Conservation (phyloP, 2,113 vertebrate species). For the Aptenodytes forsteri region DNA sequence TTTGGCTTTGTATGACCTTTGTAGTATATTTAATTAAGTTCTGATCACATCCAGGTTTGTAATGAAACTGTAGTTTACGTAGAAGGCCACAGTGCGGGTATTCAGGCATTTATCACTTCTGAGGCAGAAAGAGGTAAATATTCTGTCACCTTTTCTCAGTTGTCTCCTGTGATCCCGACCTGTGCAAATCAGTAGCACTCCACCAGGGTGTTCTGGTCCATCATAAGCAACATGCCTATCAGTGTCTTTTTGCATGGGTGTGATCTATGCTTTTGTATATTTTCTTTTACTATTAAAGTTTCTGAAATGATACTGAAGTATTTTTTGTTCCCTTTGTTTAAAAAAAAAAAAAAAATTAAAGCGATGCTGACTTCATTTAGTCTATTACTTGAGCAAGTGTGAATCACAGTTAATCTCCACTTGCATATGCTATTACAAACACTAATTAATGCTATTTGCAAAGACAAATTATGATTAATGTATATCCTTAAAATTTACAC, state of each 20-base stretch:
- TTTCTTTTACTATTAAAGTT: neutral
- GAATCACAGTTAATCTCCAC: constrained; percentile 12
- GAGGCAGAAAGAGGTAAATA: neutral
- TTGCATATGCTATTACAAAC: constrained; percentile 27
- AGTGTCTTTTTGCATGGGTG: neutral
- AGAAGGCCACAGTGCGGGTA: neutral
- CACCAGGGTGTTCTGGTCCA: too few relatives aligned
- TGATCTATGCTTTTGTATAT: neutral
- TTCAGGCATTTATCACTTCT: neutral
- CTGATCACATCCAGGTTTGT: neutral
- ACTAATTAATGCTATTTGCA: constrained; percentile 51
- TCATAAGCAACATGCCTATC: accelerated
- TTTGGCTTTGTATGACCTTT: neutral
- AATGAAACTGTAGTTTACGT: accelerated
- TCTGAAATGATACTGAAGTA: neutral
- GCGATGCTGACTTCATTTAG: neutral
- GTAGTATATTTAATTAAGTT: neutral
- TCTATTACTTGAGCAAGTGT: neutral
- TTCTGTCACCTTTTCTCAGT: neutral
- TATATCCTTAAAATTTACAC: constrained; percentile 33
- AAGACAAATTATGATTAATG: constrained; percentile 53
- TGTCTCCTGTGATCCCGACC: neutral
- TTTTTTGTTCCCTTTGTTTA: neutral
- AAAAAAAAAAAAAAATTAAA: neutral
- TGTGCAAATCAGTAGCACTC: neutral